These are phyloP conservation scores for Zosterops pallidus DNA, from an alignment of 2,113 vertebrate species.

Conservation along the genomic window DNA sequence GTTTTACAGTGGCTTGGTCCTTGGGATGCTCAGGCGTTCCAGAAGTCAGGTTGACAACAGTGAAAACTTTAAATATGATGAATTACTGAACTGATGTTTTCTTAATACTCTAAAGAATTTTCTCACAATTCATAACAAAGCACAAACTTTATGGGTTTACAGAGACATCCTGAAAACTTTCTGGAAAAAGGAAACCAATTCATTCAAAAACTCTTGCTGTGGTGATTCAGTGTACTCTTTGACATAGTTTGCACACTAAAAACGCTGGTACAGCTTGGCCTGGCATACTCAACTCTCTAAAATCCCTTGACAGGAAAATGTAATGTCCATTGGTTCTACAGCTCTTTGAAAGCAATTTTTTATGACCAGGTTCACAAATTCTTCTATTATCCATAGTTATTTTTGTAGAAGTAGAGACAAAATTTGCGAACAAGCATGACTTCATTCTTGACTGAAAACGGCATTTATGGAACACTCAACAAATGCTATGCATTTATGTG, in stretches of 20 bases:
- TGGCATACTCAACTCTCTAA: neutral
- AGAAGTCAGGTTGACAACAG: neutral
- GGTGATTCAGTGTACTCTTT: neutral
- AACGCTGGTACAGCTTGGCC: neutral
- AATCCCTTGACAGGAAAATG: neutral
- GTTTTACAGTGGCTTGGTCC: neutral
- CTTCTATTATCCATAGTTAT: neutral
- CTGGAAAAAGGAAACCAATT: neutral
- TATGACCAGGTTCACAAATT: neutral
- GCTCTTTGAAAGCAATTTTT: neutral
- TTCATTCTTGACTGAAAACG: neutral
- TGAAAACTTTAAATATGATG: neutral
- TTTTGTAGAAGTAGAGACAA: neutral
- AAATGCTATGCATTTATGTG: neutral
- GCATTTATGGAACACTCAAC: neutral
- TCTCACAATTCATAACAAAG: neutral
- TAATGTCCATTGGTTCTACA: neutral
- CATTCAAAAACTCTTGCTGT: neutral
- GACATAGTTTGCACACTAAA: neutral
- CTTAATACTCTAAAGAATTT: neutral
- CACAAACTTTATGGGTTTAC: neutral
- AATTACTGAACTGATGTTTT: neutral
- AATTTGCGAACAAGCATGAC: neutral
- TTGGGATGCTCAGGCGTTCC: neutral
- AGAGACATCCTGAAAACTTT: neutral